A percentile compares a stretch with the other conserved stretches of the same genome.
Conservation (phyloP, 2,888 invertebrate genomes). For the Griposia aprilina region DNA sequence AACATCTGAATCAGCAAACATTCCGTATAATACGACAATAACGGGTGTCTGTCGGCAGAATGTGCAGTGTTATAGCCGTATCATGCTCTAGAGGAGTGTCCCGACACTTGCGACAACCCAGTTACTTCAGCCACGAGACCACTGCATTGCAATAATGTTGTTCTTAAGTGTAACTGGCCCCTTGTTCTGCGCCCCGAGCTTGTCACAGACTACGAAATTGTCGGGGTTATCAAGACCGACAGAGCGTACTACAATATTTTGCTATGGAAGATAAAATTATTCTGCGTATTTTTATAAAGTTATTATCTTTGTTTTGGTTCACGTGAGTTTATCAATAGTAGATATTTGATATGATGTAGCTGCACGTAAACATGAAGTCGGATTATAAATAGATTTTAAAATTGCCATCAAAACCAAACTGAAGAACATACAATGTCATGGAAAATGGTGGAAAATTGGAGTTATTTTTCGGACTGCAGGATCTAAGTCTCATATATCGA, state of each 20-base stretch:
- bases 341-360: background rate
- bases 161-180: conserved; percentile 79
- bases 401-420: background rate
- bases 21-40: conserved; percentile 73
- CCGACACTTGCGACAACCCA: conserved; percentile 71
- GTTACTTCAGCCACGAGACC: conserved; percentile 72
- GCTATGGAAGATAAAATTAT: conserved; percentile 38
- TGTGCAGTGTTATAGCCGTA: conserved; percentile 81
- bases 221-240: conserved; percentile 50
- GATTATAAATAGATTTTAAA: background rate
- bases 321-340: conserved; percentile 6
- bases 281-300: conserved; percentile 9
- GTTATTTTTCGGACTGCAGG: background rate
- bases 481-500: background rate
- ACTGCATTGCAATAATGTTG: conserved; percentile 80
- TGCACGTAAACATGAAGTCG: background rate
- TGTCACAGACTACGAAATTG: conserved; percentile 61
- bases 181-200: conserved; percentile 69
- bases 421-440: background rate
- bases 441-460: background rate
- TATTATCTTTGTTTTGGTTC: conserved; percentile 44
- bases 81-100: conserved; percentile 76
- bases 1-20: conserved; percentile 70
- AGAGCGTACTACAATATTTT: conserved; percentile 55
- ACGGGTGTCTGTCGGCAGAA: conserved; percentile 76